Evolutionary conservation across 2,113 vertebrate genomes (phyloP), one percentile per base, ranked within the genome.

Genomic region (Zosterops pallidus): DNA sequence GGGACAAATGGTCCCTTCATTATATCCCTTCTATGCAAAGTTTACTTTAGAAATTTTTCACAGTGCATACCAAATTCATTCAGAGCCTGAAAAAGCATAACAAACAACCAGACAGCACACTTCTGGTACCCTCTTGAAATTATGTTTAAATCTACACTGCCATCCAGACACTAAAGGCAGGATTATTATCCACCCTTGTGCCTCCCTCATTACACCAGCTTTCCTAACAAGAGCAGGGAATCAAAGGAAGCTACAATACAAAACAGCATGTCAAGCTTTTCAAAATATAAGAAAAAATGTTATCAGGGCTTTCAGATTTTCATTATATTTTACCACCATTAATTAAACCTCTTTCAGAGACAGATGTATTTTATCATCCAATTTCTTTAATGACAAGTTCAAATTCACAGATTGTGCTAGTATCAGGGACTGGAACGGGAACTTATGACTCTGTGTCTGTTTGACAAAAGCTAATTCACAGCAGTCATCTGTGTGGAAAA

Each of bases 391-490:
- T 59, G 59, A 70, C 59, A 76, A 35, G 42, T 77, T 90, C 76
- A 78, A 92, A 81, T 31, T 24, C 46, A 50, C 52, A 89, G 69
- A 64, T 14, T 92, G 70, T 52, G 26, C 63, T 70, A 10, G 16
- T 74, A 47, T 74, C 87, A 83, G 42, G 33, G 39, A 74, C 31
- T 50, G 29, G 22, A 91, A 85, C 50, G 28, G 70, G 35, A 94
- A 92, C 50, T 50, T 74, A 76, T 42, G 63, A 42, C n/a, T 83
- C 72, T 37, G 6, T 56, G 29, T 53, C 26, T 70, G 5, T 59
- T 62, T 92, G 55, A 88, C 49, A 92, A 90, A 94, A 94, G 21
- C 26, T 81, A 81, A 90, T 92, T 92, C 92, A 77, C 47, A 70
- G 41, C 24, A 92, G 50, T 85, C 35, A 50, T 65, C 59, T 63